Conservation (phyloP, 1,140 invertebrate genomes). For the Ptiloglossa arizonensis region DNA sequence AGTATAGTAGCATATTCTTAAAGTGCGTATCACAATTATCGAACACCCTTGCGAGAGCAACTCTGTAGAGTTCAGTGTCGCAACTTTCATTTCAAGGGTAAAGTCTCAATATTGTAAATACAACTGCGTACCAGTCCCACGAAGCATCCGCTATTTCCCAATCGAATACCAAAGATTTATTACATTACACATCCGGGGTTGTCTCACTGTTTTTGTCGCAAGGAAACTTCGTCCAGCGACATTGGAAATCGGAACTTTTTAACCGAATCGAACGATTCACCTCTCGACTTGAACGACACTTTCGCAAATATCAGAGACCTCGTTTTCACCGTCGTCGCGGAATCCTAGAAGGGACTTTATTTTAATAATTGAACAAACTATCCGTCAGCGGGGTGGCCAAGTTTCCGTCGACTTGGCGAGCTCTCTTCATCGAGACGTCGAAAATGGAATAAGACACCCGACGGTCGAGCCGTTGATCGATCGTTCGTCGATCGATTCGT, state of each 20-base stretch:
- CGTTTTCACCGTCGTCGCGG: background rate
- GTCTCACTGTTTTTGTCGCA: slow-evolving; percentile 18
- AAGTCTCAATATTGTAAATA: too few species aligned
- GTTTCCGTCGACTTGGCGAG: slow-evolving; percentile 28
- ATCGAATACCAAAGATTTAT: background rate
- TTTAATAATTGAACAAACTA: slow-evolving; percentile 66
- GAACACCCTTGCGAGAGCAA: too few species aligned
- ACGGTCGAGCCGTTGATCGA: slow-evolving; percentile 25
- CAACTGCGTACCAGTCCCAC: too few species aligned
- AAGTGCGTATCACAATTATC: too few species aligned
- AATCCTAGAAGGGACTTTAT: slow-evolving; percentile 50
- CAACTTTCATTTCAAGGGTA: too few species aligned
- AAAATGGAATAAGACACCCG: slow-evolving; percentile 16
- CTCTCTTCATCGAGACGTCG: slow-evolving; percentile 13
- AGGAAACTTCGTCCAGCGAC: background rate
- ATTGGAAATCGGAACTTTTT: slow-evolving; percentile 15
- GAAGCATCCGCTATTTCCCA: too few species aligned
- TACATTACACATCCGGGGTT: background rate
- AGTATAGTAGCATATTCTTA: too few species aligned
- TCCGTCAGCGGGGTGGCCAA: slow-evolving; percentile 31
- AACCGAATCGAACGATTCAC: slow-evolving; percentile 33
- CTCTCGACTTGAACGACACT: slow-evolving; percentile 56
- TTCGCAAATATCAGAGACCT: slow-evolving; percentile 29
- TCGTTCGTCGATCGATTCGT: slow-evolving; percentile 36
- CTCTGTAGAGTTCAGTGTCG: too few species aligned